Conservation (phyloP, 2,888 invertebrate genomes). For the Perdita meconis region DNA sequence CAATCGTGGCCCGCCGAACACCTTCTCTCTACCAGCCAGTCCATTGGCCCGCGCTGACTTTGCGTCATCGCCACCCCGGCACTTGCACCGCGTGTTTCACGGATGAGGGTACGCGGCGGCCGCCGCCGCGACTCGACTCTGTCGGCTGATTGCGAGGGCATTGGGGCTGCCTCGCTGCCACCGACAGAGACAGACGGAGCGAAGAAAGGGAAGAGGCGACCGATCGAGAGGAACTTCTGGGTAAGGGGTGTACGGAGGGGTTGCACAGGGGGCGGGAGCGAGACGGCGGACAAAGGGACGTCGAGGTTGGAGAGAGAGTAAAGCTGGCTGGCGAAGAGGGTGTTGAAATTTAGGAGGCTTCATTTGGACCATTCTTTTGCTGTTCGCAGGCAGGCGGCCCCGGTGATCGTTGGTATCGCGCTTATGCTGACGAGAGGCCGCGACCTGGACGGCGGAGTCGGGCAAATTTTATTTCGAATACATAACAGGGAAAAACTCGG, state of each 20-base stretch:
- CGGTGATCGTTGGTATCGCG: constrained; percentile 66
- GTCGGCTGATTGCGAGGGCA: constrained; percentile 70
- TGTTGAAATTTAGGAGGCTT: constrained; percentile 82
- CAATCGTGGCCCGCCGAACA: constrained; percentile 77
- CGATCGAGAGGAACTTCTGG: constrained; percentile 41
- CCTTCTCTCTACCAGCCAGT: constrained; percentile 74
- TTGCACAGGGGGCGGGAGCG: constrained; percentile 20
- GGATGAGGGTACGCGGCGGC: constrained; percentile 58
- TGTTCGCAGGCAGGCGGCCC: constrained; percentile 60
- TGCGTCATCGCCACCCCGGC: constrained; percentile 78
- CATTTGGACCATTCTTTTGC: constrained; percentile 82
- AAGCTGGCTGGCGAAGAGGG: constrained; percentile 68
- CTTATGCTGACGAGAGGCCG: no score
- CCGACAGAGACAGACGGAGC: constrained; percentile 20
- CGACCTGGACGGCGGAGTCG: no score
- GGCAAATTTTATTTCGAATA: no score
- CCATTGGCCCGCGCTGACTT: constrained; percentile 83
- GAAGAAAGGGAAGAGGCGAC: constrained; percentile 28
- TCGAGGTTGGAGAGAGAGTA: constrained; percentile 21
- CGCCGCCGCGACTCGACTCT: constrained; percentile 51
- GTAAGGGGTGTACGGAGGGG: constrained; percentile 32
- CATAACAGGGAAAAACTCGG: no score
- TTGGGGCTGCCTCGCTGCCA: constrained; percentile 50
- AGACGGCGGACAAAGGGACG: constrained; percentile 26
- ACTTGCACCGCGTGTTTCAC: constrained; percentile 71